Conservation (phyloP, 2,797 vertebrate genomes). For the Coranthus polyacanthus region DNA sequence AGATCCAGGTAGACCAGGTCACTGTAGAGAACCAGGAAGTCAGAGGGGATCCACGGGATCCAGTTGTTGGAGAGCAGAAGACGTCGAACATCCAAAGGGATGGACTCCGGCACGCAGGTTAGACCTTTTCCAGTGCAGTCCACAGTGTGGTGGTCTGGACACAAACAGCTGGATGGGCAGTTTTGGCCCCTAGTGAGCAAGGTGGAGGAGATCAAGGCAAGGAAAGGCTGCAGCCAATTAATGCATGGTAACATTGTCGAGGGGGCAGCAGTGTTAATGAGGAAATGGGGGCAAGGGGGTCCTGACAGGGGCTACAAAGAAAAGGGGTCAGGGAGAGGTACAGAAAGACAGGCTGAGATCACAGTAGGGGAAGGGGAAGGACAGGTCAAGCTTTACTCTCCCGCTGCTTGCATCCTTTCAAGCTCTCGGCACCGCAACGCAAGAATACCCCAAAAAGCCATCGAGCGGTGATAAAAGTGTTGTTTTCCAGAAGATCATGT, state of each 20-base stretch:
- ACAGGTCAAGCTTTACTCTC: constrained; percentile 69
- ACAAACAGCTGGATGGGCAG: constrained; percentile 91
- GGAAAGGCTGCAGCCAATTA: constrained; percentile 84
- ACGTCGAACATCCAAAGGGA: constrained; percentile 91
- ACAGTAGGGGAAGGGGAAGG: constrained; percentile 55
- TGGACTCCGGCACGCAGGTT: constrained; percentile 88
- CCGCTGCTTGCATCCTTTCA: constrained; percentile 61
- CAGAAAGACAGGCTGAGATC: constrained; percentile 30
- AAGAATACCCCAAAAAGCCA: constrained; percentile 53
- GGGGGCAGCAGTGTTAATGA: constrained; percentile 60
- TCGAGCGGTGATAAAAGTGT: constrained; percentile 45
- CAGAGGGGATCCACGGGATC: constrained; percentile 90
- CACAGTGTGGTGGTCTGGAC: constrained; percentile 93
- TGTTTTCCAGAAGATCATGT: constrained; percentile 87
- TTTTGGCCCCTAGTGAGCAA: constrained; percentile 76
- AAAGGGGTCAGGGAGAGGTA: constrained; percentile 60
- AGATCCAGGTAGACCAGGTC: constrained; percentile 94
- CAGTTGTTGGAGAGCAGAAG: constrained; percentile 92
- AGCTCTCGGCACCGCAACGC: constrained; percentile 44
- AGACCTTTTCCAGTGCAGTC: constrained; percentile 91
- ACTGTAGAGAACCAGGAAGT: constrained; percentile 93
- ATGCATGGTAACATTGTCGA: constrained; percentile 90
- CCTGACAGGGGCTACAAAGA: constrained; percentile 48
- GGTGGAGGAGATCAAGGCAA: constrained; percentile 85
- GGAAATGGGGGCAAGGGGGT: constrained; percentile 70